These are phyloP conservation scores for Drosophila suzukii DNA, from an alignment of 1,140 invertebrate species.

Conservation along the genomic window DNA sequence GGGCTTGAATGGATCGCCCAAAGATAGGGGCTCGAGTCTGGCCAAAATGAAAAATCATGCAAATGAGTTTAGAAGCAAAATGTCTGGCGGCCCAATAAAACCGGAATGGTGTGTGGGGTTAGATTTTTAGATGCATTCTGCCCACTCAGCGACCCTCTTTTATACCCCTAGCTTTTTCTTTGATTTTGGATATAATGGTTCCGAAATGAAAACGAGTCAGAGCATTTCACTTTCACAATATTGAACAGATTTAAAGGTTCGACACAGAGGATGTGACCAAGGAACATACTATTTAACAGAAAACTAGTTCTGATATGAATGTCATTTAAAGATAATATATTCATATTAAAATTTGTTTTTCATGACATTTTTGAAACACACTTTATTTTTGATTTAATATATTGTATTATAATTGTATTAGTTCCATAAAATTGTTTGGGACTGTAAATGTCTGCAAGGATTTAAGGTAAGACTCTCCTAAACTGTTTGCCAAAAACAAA, in stretches of 20 bases:
- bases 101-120: background rate
- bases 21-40: slow-evolving; percentile 21
- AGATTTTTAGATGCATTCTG: slow-evolving; percentile 29
- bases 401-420: too few relatives aligned
- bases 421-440: too few relatives aligned
- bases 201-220: slow-evolving; percentile 67
- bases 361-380: too few relatives aligned
- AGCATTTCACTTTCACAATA: slow-evolving; percentile 40
- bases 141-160: slow-evolving; percentile 16
- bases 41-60: slow-evolving; percentile 64
- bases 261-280: background rate
- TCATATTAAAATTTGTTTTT: too few relatives aligned
- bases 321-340: too few relatives aligned
- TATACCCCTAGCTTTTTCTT: slow-evolving; percentile 7
- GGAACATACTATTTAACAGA: too few relatives aligned
- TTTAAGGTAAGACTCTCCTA: too few relatives aligned
- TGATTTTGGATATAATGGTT: slow-evolving; percentile 59
- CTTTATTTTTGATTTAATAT: too few relatives aligned
- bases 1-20: background rate
- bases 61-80: slow-evolving; percentile 72
- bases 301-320: too few relatives aligned
- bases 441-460: too few relatives aligned
- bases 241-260: background rate
- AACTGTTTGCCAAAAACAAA: background rate
- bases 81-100: slow-evolving; percentile 32